Evolutionary conservation across 2,113 vertebrate species (phyloP), one percentile per base, ranked within the genome.

Genomic region (Upupa epops): DNA sequence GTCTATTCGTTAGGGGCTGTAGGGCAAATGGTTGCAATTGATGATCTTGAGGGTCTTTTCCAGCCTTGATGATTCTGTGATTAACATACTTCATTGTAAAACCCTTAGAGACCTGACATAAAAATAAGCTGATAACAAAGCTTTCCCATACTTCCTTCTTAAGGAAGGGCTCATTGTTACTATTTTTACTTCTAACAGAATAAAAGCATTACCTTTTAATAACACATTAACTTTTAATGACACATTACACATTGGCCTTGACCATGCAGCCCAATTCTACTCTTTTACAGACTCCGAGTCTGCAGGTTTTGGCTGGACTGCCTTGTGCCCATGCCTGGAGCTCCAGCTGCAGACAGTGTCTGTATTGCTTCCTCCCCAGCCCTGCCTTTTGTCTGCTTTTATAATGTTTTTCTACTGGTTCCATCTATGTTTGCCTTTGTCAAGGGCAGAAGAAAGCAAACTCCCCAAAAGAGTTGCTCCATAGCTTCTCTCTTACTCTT

Each of bases 161-260:
- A 55, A 93, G 80, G 74, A 37, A 55, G 36, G 19, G 59, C 59
- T 94, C 66, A 84, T 72, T 93, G 83, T 54, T 92, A 72, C 55
- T 86, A 34, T 94, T 93, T 71, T 89, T 79, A 66, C 66, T 93
- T 88, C 78, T 84, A 90, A 76, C 8, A 90, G 90, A 94, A 89
- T 80, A 83, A 95, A 94, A 91, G 56, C 71, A 89, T 80, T 87
- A 93, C 92, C 37, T 95, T 94, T 80, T 85, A 93, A 87, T 89
- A 94, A 92, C 68, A 80, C 37, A 68, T 93, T 87, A 93, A 93
- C 42, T 95, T 94, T 83, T 87, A 93, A 87, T 91, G 93, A 92
- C 68, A 80, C 37, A 68, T 93, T 72, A 87, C 15, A 1, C 73
- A 86, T 15, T 51, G 60, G 37, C 42, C 2, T 90, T 83, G 64